phyloP scores from a whole-genome alignment of 2,113 vertebrate species.

The Pomatorhinus ruficollis region DNA sequence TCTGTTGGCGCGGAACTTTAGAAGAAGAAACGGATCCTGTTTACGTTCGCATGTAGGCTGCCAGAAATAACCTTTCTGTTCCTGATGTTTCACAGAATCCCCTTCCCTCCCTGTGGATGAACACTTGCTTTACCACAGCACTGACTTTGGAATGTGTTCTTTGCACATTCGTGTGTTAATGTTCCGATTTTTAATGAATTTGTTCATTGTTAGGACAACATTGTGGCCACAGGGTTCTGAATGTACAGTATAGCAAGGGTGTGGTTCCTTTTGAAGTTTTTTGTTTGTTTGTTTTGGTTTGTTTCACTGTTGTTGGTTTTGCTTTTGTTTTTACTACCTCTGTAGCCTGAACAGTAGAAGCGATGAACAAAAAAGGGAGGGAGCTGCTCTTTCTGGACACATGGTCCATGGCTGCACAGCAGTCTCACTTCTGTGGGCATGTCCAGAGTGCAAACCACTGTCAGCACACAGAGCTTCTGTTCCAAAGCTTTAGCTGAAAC shows the following conservation, averaged over 20 bases:
- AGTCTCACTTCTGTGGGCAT: background rate
- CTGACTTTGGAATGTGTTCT: conserved; percentile 69
- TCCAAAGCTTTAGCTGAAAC: conserved; percentile 36
- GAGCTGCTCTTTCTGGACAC: conserved; percentile 13
- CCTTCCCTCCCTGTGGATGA: conserved; percentile 60
- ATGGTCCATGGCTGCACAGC: background rate
- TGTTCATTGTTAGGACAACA: conserved; percentile 75
- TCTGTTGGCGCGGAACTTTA: conserved; percentile 55
- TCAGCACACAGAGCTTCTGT: background rate
- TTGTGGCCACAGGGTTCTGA: conserved; percentile 75
- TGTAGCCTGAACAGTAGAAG: conserved; percentile 59
- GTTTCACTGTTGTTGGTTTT: background rate
- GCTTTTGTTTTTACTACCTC: conserved; percentile 74
- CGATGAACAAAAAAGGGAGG: conserved; percentile 38
- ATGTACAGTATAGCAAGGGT: conserved; percentile 70
- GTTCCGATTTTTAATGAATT: conserved; percentile 69
- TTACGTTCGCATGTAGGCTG: conserved; percentile 53
- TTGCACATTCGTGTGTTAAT: conserved; percentile 64
- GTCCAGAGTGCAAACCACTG: background rate
- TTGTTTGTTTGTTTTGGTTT: background rate
- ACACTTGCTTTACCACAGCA: conserved; percentile 72
- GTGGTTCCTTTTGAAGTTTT: conserved; percentile 41
- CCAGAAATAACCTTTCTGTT: conserved; percentile 61
- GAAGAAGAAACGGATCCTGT: conserved; percentile 42
- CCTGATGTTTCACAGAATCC: conserved; percentile 55